phyloP scores from a whole-genome alignment of 2,888 invertebrate genomes.

The Dryocosmus kuriphilus region DNA sequence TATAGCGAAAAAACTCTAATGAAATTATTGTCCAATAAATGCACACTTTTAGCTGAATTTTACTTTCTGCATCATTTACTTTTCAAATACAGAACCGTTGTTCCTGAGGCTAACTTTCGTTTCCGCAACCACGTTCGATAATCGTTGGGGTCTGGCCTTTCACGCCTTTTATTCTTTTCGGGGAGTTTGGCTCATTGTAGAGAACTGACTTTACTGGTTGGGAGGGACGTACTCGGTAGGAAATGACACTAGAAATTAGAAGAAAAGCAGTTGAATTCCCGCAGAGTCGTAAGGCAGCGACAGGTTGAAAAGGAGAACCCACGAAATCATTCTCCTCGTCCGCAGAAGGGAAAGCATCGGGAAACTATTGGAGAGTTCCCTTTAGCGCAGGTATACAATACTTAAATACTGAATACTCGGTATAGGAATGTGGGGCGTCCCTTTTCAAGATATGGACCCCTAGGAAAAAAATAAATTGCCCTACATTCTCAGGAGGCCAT shows the following conservation, averaged over 20 bases:
- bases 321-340: constrained; percentile 58
- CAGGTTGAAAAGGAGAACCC: constrained; percentile 45
- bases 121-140: constrained; percentile 16
- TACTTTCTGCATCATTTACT: background rate
- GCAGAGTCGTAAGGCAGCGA: constrained; percentile 7
- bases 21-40: background rate
- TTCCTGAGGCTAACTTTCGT: background rate
- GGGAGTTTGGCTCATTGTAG: background rate
- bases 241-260: constrained; percentile 8
- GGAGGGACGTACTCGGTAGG: background rate
- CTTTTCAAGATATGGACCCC: background rate
- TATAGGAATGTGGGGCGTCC: background rate
- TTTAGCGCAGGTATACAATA: constrained; percentile 35
- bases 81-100: background rate
- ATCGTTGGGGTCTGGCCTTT: constrained; percentile 20
- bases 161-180: constrained; percentile 33
- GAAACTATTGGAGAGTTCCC: constrained; percentile 20
- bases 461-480: constrained; percentile 13
- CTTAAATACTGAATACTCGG: no score
- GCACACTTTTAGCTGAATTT: background rate
- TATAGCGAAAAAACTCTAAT: background rate
- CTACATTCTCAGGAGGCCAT: background rate
- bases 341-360: constrained; percentile 54
- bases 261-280: constrained; percentile 5
- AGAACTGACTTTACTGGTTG: constrained; percentile 24